Evolutionary conservation across 2,113 vertebrate species (phyloP).

Genomic region (Mobula hypostoma): DNA sequence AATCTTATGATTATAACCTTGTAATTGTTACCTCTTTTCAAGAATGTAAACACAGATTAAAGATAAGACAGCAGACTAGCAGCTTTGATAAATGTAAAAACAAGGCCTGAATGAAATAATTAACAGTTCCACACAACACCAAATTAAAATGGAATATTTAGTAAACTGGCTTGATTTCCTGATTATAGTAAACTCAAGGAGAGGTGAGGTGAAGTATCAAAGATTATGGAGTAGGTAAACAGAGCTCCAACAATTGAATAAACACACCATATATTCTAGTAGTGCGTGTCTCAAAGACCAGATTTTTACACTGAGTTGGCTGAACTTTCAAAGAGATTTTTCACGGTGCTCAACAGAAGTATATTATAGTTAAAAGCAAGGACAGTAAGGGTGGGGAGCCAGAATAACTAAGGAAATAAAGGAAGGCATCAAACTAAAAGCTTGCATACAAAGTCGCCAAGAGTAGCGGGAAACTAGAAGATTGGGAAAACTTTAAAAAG

Average conservation of each 20-base stretch:
- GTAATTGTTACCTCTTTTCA: not conserved
- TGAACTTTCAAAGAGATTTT: not conserved
- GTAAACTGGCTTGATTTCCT: not conserved
- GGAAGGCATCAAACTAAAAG: no score
- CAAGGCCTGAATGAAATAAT: not conserved
- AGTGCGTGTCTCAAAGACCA: not conserved
- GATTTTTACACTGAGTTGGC: not conserved
- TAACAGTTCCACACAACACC: not conserved
- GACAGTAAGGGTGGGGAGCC: no score
- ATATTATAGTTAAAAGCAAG: no score
- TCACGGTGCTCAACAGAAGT: no score
- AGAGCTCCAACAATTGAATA: not conserved
- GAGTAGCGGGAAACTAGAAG: no score
- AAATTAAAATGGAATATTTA: not conserved
- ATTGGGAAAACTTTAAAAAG: no score
- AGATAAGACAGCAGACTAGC: not conserved
- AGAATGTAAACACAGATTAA: not conserved
- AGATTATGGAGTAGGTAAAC: not conserved
- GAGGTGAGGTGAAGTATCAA: not conserved
- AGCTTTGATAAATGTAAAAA: not conserved
- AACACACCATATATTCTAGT: not conserved
- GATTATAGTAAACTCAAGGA: not conserved
- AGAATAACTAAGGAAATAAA: no score
- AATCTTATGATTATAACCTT: not conserved
- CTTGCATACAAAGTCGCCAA: no score